Conservation (phyloP, 2,888 invertebrate species). For the Plagodis dolabraria region DNA sequence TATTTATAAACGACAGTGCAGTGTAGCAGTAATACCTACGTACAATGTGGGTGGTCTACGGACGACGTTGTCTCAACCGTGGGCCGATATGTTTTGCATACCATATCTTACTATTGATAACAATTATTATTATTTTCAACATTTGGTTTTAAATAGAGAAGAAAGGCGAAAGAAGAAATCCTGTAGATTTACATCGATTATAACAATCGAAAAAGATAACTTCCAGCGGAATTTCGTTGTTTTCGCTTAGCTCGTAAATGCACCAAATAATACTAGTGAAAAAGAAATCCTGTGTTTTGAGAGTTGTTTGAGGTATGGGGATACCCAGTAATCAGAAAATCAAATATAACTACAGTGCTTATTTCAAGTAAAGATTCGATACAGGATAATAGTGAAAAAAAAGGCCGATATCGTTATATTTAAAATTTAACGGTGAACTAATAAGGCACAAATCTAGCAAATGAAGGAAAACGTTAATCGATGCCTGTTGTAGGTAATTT, state of each 20-base stretch:
- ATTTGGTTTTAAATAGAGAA: neutral
- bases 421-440: slow-evolving; percentile 1
- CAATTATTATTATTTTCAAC: slow-evolving; percentile 2
- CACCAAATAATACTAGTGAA: too few relatives aligned
- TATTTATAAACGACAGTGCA: slow-evolving; percentile 38
- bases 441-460: neutral
- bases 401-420: neutral
- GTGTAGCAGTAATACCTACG: neutral
- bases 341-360: too few relatives aligned
- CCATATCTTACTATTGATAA: slow-evolving; percentile 22
- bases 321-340: too few relatives aligned
- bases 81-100: slow-evolving; percentile 31
- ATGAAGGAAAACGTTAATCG: slow-evolving; percentile 34
- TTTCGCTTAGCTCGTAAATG: too few relatives aligned
- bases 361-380: too few relatives aligned
- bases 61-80: slow-evolving; percentile 31
- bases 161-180: too few relatives aligned
- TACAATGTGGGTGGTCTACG: slow-evolving; percentile 37
- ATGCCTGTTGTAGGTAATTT: slow-evolving; percentile 20
- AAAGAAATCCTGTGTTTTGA: too few relatives aligned
- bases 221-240: too few relatives aligned
- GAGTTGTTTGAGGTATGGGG: too few relatives aligned
- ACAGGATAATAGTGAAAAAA: too few relatives aligned
- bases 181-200: too few relatives aligned
- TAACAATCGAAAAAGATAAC: too few relatives aligned